Percentiles rank a stretch among this genome's conserved stretches.
Evolutionary conservation across 2,797 vertebrate genomes (phyloP).

Genomic region (Lepus townsendii): DNA sequence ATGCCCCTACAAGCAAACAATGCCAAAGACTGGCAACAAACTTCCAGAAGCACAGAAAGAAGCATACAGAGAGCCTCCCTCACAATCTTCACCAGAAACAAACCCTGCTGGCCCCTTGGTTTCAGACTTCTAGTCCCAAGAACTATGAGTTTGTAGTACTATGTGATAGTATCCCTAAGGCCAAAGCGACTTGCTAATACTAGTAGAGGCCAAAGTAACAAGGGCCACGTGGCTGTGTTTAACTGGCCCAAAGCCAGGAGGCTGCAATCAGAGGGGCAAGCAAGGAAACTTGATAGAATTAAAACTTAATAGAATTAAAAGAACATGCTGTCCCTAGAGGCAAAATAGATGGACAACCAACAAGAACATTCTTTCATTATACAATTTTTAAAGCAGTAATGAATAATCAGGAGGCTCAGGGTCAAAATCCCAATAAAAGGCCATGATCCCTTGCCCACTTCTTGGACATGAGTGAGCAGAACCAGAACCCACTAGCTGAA

Average conservation of each 20-base stretch:
- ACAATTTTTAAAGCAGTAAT: constrained; percentile 21
- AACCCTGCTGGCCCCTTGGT: too few species aligned
- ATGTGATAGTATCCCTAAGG: not conserved
- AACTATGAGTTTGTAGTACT: too few species aligned
- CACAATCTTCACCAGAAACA: too few species aligned
- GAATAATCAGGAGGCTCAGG: not conserved
- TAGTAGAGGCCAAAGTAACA: constrained; percentile 2
- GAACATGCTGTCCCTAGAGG: not conserved
- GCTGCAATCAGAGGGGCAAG: not conserved
- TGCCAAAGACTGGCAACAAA: too few species aligned
- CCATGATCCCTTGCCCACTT: not conserved
- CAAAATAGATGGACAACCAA: not conserved
- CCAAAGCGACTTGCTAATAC: not conserved
- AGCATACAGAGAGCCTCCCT: too few species aligned
- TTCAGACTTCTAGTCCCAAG: too few species aligned
- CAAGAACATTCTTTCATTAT: not conserved
- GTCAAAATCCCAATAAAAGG: not conserved
- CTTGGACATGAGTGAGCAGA: not conserved
- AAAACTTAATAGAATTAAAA: constrained; percentile 10
- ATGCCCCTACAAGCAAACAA: too few species aligned
- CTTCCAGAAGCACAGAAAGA: too few species aligned
- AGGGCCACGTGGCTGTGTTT: not conserved
- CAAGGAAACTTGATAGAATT: not conserved
- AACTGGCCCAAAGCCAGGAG: not conserved
- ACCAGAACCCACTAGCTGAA: not conserved